A percentile compares a stretch with the other conserved stretches of the same genome.
phyloP scores from a whole-genome alignment of 1,140 invertebrate species.

The Meloidogyne exigua region DNA sequence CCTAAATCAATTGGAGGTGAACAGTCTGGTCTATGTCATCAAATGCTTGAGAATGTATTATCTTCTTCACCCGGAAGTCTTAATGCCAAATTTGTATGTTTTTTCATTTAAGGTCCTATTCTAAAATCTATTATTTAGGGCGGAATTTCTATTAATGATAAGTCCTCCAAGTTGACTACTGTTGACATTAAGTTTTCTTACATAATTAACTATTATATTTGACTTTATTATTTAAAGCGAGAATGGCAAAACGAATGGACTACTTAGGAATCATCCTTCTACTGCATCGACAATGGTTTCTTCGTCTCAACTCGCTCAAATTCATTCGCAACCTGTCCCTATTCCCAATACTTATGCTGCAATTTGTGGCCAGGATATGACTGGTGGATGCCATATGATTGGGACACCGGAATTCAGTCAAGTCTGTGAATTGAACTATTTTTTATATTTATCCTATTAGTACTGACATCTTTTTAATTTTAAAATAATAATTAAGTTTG shows the following conservation, averaged over 20 bases:
- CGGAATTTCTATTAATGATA: conserved; percentile 16
- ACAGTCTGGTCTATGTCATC: conserved; percentile 44
- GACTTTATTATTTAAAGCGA: background rate
- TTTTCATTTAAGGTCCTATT: conserved; percentile 22
- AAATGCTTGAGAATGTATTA: conserved; percentile 58
- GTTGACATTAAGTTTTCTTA: background rate
- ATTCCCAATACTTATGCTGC: conserved; percentile 44
- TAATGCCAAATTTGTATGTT: conserved; percentile 46
- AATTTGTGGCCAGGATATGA: background rate
- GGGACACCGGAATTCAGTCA: conserved; percentile 44
- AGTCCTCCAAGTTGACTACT: background rate
- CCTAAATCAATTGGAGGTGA: conserved; percentile 49
- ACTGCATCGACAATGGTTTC: background rate
- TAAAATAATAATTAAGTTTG: too few species aligned
- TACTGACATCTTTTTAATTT: too few species aligned
- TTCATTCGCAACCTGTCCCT: conserved; percentile 30
- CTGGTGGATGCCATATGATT: conserved; percentile 14
- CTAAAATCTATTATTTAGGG: conserved; percentile 21
- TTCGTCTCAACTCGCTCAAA: background rate
- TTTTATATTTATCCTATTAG: conserved; percentile 8
- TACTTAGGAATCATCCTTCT: conserved; percentile 20
- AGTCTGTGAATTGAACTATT: conserved; percentile 27
- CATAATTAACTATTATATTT: background rate
- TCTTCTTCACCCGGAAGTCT: conserved; percentile 51
- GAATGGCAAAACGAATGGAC: background rate